These are phyloP conservation scores for Spilosoma lubricipeda DNA, from an alignment of 2,888 invertebrate species.

Conservation along the genomic window DNA sequence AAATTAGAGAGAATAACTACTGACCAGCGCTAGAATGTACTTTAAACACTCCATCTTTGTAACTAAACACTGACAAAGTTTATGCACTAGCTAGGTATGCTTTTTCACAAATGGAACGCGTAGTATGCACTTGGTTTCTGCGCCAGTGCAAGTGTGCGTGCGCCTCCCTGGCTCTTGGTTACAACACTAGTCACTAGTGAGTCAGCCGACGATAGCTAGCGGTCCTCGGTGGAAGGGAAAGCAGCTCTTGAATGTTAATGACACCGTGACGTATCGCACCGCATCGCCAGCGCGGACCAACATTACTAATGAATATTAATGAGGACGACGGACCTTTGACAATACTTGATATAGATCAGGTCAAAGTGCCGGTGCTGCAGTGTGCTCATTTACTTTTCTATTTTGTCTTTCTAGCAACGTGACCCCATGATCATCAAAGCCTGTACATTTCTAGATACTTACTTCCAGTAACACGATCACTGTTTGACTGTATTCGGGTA, in stretches of 20 bases:
- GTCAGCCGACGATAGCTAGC: conserved; percentile 23
- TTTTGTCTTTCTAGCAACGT: background rate
- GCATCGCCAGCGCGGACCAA: background rate
- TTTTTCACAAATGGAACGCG: conserved; percentile 8
- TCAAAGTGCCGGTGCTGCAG: background rate
- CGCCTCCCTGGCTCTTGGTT: conserved; percentile 15
- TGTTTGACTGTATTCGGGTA: background rate
- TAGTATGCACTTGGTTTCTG: conserved; percentile 1
- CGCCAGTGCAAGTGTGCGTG: conserved; percentile 22
- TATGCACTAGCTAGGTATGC: conserved; percentile 4
- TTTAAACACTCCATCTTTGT: conserved; percentile 48
- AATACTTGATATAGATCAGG: background rate
- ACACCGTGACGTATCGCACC: conserved; percentile 18
- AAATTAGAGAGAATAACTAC: conserved; percentile 24
- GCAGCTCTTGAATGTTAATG: conserved; percentile 65
- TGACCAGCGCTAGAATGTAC: conserved; percentile 49
- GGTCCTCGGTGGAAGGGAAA: conserved; percentile 50
- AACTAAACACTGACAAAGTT: background rate
- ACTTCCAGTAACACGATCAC: background rate
- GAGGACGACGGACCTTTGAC: background rate
- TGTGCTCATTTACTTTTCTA: background rate
- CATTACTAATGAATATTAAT: background rate
- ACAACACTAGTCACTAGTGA: conserved; percentile 43
- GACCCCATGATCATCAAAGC: background rate
- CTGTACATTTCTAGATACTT: background rate